phyloP scores from a whole-genome alignment of 1,140 invertebrate genomes.

The Muscidifurax raptorellus region DNA sequence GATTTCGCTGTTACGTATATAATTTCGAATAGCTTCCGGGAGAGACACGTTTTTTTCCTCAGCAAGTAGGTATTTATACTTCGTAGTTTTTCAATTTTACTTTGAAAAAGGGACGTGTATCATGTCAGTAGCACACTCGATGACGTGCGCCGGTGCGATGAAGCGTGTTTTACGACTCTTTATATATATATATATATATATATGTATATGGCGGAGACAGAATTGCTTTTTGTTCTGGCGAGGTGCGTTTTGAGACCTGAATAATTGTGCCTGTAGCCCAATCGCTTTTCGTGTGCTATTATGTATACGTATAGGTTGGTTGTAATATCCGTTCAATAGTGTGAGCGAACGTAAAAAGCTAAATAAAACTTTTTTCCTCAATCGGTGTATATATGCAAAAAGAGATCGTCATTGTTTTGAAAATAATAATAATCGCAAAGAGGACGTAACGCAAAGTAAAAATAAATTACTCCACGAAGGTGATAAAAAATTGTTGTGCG shows the following conservation, averaged over 20 bases:
- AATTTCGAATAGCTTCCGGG: no score
- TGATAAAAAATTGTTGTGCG: not conserved
- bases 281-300: no score
- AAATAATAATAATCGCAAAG: not conserved
- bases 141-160: no score
- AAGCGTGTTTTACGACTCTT: slow-evolving; percentile 11
- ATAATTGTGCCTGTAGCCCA: slow-evolving; percentile 16
- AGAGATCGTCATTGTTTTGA: not conserved
- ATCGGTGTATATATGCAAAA: not conserved
- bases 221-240: slow-evolving; percentile 20
- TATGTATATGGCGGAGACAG: not conserved
- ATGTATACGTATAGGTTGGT: not conserved
- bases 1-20: no score
- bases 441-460: not conserved
- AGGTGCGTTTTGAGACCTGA: not conserved
- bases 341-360: slow-evolving; percentile 6
- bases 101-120: not conserved
- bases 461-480: not conserved
- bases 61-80: no score
- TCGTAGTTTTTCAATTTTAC: not conserved
- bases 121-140: not conserved
- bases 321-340: slow-evolving; percentile 32
- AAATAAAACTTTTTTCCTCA: slow-evolving; percentile 4
- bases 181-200: no score
- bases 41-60: no score